These are phyloP conservation scores for Kradibia gibbosae DNA, from an alignment of 1,140 invertebrate genomes.

Conservation along the genomic window DNA sequence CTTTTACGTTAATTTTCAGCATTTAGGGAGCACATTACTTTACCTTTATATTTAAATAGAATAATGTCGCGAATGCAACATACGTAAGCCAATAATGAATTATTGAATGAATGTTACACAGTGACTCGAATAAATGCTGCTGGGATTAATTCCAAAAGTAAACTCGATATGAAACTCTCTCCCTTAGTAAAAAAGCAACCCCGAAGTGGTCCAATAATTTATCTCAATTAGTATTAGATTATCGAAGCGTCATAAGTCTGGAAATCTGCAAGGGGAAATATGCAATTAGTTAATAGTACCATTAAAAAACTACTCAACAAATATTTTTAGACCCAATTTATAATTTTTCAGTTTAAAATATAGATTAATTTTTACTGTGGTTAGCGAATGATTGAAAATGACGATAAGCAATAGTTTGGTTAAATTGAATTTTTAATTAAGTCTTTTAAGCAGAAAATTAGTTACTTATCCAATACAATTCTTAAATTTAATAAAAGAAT, in stretches of 20 bases:
- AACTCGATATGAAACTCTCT: constrained; percentile 72
- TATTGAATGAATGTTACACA: constrained; percentile 78
- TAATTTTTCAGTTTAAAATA: constrained; percentile 6
- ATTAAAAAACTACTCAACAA: constrained; percentile 28
- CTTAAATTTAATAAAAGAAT: constrained; percentile 31
- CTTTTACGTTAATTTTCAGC: constrained; percentile 24
- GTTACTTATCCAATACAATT: constrained; percentile 29
- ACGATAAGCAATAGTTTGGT: constrained; percentile 25
- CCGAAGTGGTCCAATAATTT: constrained; percentile 73
- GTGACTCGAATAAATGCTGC: constrained; percentile 79
- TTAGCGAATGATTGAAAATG: constrained; percentile 34
- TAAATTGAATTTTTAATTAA: constrained; percentile 14
- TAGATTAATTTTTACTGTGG: constrained; percentile 23
- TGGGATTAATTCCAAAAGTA: constrained; percentile 77
- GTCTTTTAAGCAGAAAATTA: constrained; percentile 27
- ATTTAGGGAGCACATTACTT: constrained; percentile 20
- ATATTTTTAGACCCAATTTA: constrained; percentile 21
- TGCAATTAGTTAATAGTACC: constrained; percentile 50
- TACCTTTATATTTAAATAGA: constrained; percentile 38
- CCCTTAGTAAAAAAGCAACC: constrained; percentile 68
- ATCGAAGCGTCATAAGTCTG: constrained; percentile 81
- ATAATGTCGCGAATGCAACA: constrained; percentile 49
- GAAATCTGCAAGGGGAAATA: constrained; percentile 73
- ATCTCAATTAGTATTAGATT: constrained; percentile 76
- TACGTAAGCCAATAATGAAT: constrained; percentile 57